A percentile compares a stretch with the other conserved stretches of the same genome.
Conservation (phyloP, 2,113 vertebrate species). For the Ophthalmolycus amberensis region DNA sequence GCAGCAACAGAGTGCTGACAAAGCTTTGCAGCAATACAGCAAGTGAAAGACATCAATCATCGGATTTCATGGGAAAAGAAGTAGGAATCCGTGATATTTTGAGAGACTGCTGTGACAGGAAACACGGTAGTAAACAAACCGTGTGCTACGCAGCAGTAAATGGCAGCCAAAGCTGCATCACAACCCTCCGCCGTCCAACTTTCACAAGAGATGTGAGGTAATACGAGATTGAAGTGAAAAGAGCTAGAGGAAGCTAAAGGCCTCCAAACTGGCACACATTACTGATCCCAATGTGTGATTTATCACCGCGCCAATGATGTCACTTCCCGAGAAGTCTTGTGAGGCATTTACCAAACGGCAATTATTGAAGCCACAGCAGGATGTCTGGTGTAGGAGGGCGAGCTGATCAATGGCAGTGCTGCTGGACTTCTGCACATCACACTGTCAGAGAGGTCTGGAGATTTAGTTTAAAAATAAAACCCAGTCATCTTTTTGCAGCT, state of each 20-base stretch:
- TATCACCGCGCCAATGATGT: constrained; percentile 61
- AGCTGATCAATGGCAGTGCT: constrained; percentile 47
- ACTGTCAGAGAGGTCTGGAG: constrained; percentile 16
- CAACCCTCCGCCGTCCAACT: constrained; percentile 22
- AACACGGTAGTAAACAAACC: not conserved
- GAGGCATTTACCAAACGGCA: constrained; percentile 15
- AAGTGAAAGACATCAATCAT: constrained; percentile 25
- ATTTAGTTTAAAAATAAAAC: constrained; percentile 33
- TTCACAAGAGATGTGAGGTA: constrained; percentile 30
- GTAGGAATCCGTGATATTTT: not conserved
- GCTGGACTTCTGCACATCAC: constrained; percentile 42
- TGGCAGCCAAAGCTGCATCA: constrained; percentile 48
- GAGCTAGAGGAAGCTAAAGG: constrained; percentile 20
- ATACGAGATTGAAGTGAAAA: constrained; percentile 8
- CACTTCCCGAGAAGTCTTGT: constrained; percentile 61
- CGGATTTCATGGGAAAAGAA: constrained; percentile 29
- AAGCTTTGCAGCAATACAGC: constrained; percentile 44
- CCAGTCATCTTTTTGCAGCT: constrained; percentile 2
- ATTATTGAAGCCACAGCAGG: constrained; percentile 24
- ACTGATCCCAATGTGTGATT: constrained; percentile 48
- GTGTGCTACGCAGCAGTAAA: constrained; percentile 13
- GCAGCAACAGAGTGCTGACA: constrained; percentile 46
- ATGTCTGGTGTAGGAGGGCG: constrained; percentile 12
- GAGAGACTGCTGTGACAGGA: constrained; percentile 1
- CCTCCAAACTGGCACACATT: constrained; percentile 40